Evolutionary conservation across 2,113 vertebrate genomes (phyloP), one percentile per base, ranked within the genome.

Genomic region (Vidua chalybeata): DNA sequence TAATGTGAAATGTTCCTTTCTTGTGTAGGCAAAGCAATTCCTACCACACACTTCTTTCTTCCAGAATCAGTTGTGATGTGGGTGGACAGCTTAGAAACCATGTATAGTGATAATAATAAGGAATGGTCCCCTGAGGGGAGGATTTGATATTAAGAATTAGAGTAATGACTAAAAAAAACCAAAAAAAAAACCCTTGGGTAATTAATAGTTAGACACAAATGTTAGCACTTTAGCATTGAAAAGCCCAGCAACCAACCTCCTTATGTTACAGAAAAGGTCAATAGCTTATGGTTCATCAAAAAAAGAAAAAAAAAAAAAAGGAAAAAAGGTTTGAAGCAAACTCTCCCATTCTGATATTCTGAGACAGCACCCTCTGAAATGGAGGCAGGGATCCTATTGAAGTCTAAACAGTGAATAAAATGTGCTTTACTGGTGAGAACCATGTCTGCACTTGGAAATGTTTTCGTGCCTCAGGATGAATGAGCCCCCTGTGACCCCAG

Each of bases 51-150:
- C 22, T 93, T 91, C 82, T 90, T 48, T 90, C 56, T 86, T 91
- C 56, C 69, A 80, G 55, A 87, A 27, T 67, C 76, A 78, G 76
- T 49, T 88, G 92, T 89, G 83, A 56, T 84, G 93, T 94, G 93
- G 96, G 96, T 84, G 94, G 96, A 86, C 68, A 78, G 45, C 85
- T 95, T 93, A 81, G 93, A 94, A 97, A 95, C 93, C 79, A 78
- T 64, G 55, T 77, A 24, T 41, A 94, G 30, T 0, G 1, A 78
- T 94, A 90, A 95, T 83, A 96, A 96, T 74, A 96, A 96, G 0
- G 35, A 95, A 61, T 64, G 72, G 79, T 77, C 48, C 64, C 93
- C 92, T 64, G 83, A 88, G 84, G 90, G 83, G 96, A 92, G 61
- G 76, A 84, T 90, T 92, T 92, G 93, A 54, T 95, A 58, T 78